Percentiles rank a stretch among this genome's conserved stretches.
Conservation (phyloP, 2,113 vertebrate species). For the Hiodon tergisus region DNA sequence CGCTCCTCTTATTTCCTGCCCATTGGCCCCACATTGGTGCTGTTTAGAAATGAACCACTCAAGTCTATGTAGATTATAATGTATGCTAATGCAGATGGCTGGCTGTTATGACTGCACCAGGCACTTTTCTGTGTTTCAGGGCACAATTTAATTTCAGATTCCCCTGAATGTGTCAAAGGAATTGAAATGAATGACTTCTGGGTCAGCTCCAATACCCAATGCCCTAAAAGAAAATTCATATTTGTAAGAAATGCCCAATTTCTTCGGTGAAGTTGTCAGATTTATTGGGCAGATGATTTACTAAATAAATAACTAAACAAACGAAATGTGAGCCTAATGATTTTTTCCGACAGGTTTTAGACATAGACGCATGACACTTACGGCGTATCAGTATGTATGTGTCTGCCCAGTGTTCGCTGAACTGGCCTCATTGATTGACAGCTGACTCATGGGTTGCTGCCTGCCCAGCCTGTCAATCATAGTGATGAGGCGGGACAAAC, state of each 20-base stretch:
- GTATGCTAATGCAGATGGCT: background rate
- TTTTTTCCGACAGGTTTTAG: constrained; percentile 25
- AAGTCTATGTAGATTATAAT: too few species aligned
- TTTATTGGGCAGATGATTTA: constrained; percentile 34
- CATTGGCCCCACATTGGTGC: too few species aligned
- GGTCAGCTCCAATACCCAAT: background rate
- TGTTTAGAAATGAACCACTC: too few species aligned
- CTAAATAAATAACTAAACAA: constrained; percentile 42
- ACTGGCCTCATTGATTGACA: constrained; percentile 37
- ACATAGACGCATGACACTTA: constrained; percentile 21
- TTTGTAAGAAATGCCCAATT: constrained; percentile 35
- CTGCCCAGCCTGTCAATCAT: constrained; percentile 58
- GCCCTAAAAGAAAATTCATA: too few species aligned
- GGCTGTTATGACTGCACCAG: too few species aligned
- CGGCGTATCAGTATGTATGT: background rate
- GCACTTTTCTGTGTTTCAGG: background rate
- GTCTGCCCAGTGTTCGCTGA: constrained; percentile 24
- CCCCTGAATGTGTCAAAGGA: background rate
- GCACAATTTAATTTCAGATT: background rate
- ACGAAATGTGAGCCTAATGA: constrained; percentile 49
- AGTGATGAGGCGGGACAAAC: constrained; percentile 60
- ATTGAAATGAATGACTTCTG: background rate
- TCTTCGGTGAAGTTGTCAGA: constrained; percentile 42
- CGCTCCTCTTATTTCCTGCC: too few species aligned
- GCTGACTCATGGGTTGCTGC: constrained; percentile 46